Evolutionary conservation across 2,888 invertebrate species (phyloP), one percentile per base, ranked within the genome.

Genomic region (Argyra leucocephala): DNA sequence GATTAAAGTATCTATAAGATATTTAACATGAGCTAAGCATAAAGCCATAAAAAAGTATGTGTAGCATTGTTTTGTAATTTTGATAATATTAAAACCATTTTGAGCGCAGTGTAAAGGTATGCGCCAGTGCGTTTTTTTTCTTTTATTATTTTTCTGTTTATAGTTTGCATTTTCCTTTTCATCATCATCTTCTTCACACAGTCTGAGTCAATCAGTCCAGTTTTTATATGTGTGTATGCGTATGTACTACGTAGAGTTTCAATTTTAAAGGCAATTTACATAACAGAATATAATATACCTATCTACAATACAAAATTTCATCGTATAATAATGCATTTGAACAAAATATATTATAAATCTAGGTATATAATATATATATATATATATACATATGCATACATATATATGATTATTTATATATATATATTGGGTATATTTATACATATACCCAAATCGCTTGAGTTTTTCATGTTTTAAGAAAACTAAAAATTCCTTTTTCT

Each of bases 1-100:
- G 48, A 48, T 48, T 48, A 48, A 48, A 48, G 48, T 48, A 48
- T 48, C n/a, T 48, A 48, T 48, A 48, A 48, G 48, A 48, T 48
- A 48, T 48, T 48, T 48, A 48, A 48, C 18, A 48, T 48, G 48
- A 48, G 18, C 48, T 48, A 48, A 48, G 18, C 48, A 48, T 48
- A 48, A 48, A 48, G 48, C 48, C 48, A 48, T 48, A 48, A 48
- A 48, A 48, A 48, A n/a, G n/a, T 26, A 26, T 26, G 18, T 48
- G 18, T 48, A 48, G 48, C 12, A 48, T 48, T 48, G 48, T 48
- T n/a, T n/a, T 48, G 48, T 48, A 48, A 18, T 26, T 48, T 48
- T 31, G 12, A 31, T 48, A 18, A 48, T 48, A 18, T 48, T 48
- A n/a, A 48, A 48, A 48, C 48, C 9, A 48, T 48, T 15, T 48